These are phyloP conservation scores for Lycaon pictus DNA, from an alignment of 2,113 vertebrate genomes.

Conservation along the genomic window DNA sequence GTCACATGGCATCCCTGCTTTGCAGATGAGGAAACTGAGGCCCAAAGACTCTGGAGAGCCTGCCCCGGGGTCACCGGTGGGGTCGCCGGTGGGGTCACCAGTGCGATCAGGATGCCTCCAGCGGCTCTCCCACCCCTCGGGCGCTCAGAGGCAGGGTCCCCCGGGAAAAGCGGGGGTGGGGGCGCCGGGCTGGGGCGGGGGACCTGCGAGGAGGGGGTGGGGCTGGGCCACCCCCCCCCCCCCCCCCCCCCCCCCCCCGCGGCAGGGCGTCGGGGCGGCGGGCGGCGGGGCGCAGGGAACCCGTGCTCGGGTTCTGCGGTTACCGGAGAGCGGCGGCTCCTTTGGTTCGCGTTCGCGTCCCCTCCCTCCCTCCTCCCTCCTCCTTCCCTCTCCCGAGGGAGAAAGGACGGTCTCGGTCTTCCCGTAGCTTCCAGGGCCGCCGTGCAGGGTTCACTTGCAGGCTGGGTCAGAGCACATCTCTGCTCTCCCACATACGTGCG, in stretches of 20 bases:
- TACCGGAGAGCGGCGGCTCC: neutral
- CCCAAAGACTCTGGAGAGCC: conserved; percentile 28
- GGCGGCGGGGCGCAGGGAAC: neutral
- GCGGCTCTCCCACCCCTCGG: conserved; percentile 8
- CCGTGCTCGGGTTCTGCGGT: neutral
- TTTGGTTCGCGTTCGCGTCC: neutral
- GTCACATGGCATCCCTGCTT: neutral
- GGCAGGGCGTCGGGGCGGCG: neutral
- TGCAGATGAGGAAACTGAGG: conserved; percentile 78
- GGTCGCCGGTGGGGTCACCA: conserved; percentile 61
- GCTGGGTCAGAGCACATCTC: conserved; percentile 10
- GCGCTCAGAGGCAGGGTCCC: conserved; percentile 42
- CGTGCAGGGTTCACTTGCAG: conserved; percentile 68
- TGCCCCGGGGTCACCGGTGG: conserved; percentile 23
- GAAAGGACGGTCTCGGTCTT: conserved; percentile 63
- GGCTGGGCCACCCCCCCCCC: neutral
- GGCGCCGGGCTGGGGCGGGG: fast-evolving
- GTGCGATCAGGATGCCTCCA: conserved; percentile 74
- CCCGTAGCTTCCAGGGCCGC: conserved; percentile 70
- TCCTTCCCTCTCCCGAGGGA: neutral
- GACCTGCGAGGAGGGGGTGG: neutral
- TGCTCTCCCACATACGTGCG: neutral
- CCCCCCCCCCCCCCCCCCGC: neutral
- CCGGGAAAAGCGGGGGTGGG: neutral
- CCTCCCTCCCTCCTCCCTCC: neutral